Base-by-base conservation (phyloP, 92 coral and sea anemone genomes). In the Epizoanthus ramosus region DNA sequence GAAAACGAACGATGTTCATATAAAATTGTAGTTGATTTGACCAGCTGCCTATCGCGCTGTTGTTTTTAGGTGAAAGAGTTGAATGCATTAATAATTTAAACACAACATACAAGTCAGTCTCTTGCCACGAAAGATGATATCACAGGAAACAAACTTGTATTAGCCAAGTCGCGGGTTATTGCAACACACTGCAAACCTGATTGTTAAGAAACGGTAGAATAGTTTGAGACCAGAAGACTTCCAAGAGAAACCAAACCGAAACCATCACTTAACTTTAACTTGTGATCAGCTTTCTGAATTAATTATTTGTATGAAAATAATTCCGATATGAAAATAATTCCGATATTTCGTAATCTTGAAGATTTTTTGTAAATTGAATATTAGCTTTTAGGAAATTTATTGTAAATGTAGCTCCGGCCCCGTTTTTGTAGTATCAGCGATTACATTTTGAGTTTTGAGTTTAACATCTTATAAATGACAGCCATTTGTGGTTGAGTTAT, bases 31-130 rank as follows among this genome's bases (percentile, higher is more conserved):
- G 82, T 77, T 77, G 59, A 60, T 77, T 77, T 61, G 41, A 23
- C 82, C 82, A 77, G 82, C 82, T 77, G 82, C 82, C 82, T 56
- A 19, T 3, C 6, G 82, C 43, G 71, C 57, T 77, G 82, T 77
- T 77, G 82, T 77, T 61, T 37, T 35, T 21, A 39, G 56, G 24
- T 77, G 59, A 77, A 77, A 77, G 71, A 23, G 19, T 8, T 60
- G 70, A 63, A 77, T 61, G 82, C 13, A 77, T 77, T 60, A 77
- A 77, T 61, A 61, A 60, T 77, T 77, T 61, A 77, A 77, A 61
- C 58, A 77, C 70, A 43, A 43, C 52, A 77, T 23, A 77, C 41
- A 37, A 33, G 5, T 37, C 18, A 61, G 82, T 21, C 82, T 22
- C 65, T 77, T 63, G 70, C 70, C 82, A 59, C 19, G 57, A 61